Evolutionary conservation across 2,797 vertebrate species (phyloP).

Genomic region (Melanotaenia trifasciata): DNA sequence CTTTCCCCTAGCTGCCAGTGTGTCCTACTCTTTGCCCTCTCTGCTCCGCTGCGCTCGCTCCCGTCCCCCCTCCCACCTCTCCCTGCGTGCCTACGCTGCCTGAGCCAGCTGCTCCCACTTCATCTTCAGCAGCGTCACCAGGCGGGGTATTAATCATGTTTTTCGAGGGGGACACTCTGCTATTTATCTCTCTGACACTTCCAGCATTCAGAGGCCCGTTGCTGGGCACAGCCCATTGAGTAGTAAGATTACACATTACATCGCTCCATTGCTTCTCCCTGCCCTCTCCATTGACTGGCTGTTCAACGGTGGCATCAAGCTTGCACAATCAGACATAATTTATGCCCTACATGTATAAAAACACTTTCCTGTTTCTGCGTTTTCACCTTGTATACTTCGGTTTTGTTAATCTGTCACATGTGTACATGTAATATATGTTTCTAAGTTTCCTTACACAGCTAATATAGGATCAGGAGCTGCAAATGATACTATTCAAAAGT

Average conservation of each 20-base stretch:
- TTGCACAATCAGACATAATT: slow-evolving; percentile 96
- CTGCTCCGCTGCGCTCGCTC: slow-evolving; percentile 90
- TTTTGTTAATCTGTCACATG: slow-evolving; percentile 66
- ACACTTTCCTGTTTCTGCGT: slow-evolving; percentile 65
- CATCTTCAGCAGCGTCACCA: slow-evolving; percentile 99
- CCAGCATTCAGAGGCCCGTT: slow-evolving; percentile 94
- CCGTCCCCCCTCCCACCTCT: slow-evolving; percentile 82
- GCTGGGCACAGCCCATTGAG: slow-evolving; percentile 99
- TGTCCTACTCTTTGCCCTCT: slow-evolving; percentile 99
- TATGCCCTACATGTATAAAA: slow-evolving; percentile 89
- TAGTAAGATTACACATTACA: slow-evolving; percentile 99
- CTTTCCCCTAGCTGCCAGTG: slow-evolving; percentile 87
- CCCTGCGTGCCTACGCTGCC: slow-evolving; percentile 95
- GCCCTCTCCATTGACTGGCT: slow-evolving; percentile 99
- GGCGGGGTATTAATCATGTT: slow-evolving; percentile 99
- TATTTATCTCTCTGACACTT: slow-evolving; percentile 99
- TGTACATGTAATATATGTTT: slow-evolving; percentile 60
- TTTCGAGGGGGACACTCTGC: slow-evolving; percentile 99
- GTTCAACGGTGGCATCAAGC: slow-evolving; percentile 95
- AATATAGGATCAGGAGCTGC: slow-evolving; percentile 15
- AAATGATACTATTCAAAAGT: slow-evolving; percentile 11
- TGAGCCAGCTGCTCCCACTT: slow-evolving; percentile 99
- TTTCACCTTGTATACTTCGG: slow-evolving; percentile 64
- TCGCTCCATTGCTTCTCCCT: slow-evolving; percentile 99
- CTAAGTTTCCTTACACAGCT: slow-evolving; percentile 39